Base-by-base conservation (phyloP, 2,888 invertebrate species). In the Caenorhabditis sp. region DNA sequence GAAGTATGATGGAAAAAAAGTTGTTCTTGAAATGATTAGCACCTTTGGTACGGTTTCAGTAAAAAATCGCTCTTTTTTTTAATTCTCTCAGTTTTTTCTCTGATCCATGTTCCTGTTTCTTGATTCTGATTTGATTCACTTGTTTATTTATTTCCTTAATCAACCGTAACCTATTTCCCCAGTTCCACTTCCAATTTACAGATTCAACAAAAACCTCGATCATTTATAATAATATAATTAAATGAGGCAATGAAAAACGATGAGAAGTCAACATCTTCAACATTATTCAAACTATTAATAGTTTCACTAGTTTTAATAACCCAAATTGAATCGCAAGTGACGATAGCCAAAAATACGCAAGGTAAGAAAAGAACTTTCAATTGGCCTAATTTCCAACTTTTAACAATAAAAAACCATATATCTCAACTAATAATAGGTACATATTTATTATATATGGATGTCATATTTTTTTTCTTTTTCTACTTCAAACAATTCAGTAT, bases 301-400 rank as follows among this genome's bases (percentile, higher is more conserved):
- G 20, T 56, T 56, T 56, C 26, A 26, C 26, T 56, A 26, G 23
- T 26, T 56, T 43, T 43, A 3, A 10, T 53, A 8, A 21, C n/a
- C 20, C 58, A 38, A 38, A 58, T 38, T 14, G 21, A 14, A 10
- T n/a, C 60, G 14, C 70, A 70, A 63, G 70, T 70, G n/a, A 66
- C 59, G 23, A 70, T 67, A 23, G 62, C 66, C 8, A 70, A 64
- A 67, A 71, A 71, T 25, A 64, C 64, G 21, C 63, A 67, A 71
- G 71, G 71, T 64, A 21, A 54, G 17, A 14, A 43, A 43, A 14
- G 14, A 17, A 43, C 26, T 54, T 54, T 54, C 54, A 25, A 25
- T 54, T 54, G 26, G 8, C 58, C 21, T 58, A 27, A 25, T 54
- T 54, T 54, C 54, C 14, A 26, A 54, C 7, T 21, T 54, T 54